These are phyloP conservation scores for Theretra japonica DNA, from an alignment of 2,888 invertebrate species.

Conservation along the genomic window DNA sequence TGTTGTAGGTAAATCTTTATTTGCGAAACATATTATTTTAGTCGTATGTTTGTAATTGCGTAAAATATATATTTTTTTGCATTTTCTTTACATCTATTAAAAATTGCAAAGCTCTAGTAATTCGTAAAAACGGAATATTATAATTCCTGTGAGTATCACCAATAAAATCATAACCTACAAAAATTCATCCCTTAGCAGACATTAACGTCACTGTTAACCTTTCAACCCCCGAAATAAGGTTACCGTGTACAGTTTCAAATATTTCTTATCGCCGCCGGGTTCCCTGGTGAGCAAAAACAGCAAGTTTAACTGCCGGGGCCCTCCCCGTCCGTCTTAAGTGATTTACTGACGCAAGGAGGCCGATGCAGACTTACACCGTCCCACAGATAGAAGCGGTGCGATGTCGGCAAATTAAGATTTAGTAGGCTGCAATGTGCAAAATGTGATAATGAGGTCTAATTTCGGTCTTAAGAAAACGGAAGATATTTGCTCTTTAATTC, in stretches of 20 bases:
- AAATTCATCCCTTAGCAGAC: constrained; percentile 30
- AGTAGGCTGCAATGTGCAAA: background rate
- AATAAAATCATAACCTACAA: background rate
- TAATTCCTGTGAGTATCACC: background rate
- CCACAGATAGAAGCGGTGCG: constrained; percentile 6
- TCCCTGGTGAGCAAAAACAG: constrained; percentile 74
- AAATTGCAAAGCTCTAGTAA: no score
- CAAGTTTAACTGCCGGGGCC: constrained; percentile 68
- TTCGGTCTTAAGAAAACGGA: background rate
- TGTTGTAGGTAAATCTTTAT: no score
- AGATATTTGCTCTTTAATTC: background rate
- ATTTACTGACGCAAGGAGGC: constrained; percentile 77
- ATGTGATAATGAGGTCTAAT: background rate
- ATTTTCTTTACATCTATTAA: no score
- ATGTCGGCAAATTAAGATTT: constrained; percentile 18
- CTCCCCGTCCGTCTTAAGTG: constrained; percentile 74
- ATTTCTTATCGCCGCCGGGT: constrained; percentile 69
- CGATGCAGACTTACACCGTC: constrained; percentile 52
- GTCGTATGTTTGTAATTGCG: no score
- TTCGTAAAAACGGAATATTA: no score
- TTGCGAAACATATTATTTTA: no score
- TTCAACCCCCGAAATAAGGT: constrained; percentile 46
- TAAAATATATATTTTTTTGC: no score
- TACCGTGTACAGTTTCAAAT: constrained; percentile 65
- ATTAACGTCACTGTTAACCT: constrained; percentile 38